phyloP scores from a whole-genome alignment of 2,888 invertebrate genomes.

The Folsomia manolachei region DNA sequence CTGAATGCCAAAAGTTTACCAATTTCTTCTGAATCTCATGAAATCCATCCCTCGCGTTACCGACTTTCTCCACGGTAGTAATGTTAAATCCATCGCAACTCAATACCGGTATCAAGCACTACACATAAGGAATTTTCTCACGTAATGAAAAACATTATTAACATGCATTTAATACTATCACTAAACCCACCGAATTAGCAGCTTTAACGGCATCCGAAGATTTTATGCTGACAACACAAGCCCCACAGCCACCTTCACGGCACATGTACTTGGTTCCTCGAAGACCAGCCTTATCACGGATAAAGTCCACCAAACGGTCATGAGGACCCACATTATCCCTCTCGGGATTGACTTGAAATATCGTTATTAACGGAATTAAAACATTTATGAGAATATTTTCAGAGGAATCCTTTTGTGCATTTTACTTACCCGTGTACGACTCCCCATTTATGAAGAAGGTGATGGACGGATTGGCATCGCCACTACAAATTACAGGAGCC shows the following conservation, averaged over 20 bases:
- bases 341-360: background rate
- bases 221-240: slow-evolving; percentile 55
- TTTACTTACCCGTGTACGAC: background rate
- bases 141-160: background rate
- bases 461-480: background rate
- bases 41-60: slow-evolving; percentile 64
- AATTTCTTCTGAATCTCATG: slow-evolving; percentile 66
- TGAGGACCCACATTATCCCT: slow-evolving; percentile 15
- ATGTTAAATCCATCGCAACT: slow-evolving; percentile 67
- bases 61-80: slow-evolving; percentile 71
- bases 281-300: slow-evolving; percentile 33
- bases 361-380: background rate
- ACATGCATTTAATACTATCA: background rate
- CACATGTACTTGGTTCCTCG: slow-evolving; percentile 41
- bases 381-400: background rate
- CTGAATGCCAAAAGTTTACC: slow-evolving; percentile 65
- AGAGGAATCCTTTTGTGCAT: background rate
- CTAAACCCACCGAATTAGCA: slow-evolving; percentile 64
- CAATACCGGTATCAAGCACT: slow-evolving; percentile 66
- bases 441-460: background rate
- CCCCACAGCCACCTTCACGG: slow-evolving; percentile 68
- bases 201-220: slow-evolving; percentile 55
- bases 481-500: background rate
- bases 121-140: slow-evolving; percentile 22
- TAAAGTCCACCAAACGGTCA: slow-evolving; percentile 37